Evolutionary conservation across 2,888 invertebrate genomes (phyloP), one percentile per base, ranked within the genome.

Genomic region (Fragum whitleyi): DNA sequence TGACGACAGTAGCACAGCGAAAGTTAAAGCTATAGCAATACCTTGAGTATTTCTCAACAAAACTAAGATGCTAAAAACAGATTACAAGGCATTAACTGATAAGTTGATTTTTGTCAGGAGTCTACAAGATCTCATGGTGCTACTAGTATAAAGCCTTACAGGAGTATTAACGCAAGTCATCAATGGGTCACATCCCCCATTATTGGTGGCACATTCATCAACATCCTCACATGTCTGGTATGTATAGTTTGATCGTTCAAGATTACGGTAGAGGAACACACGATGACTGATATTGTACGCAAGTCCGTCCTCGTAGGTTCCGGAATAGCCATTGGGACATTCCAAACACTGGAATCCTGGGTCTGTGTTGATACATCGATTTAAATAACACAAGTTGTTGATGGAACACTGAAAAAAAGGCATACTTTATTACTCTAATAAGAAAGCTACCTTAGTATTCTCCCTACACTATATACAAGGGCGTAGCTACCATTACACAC

Each of bases 171-270:
- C 69, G 77, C 91, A 91, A 11, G 79, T 75, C 55, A 88, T 79
- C 28, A 87, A 82, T 0, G 74, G 26, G 68, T 90, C 90, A 86
- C 91, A 91, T n/a, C 90, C 88, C 0, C 90, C 90, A 75, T 90
- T 88, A 68, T 89, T 73, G 0, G 51, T 69, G 9, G 76, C 70
- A 78, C 90, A 91, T 74, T 90, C 90, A 29, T 90, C 78, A 6
- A 88, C 61, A 71, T 90, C 90, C 7, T 83, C 67, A 72, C 90
- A 90, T 21, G 73, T 79, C 78, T 90, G 90, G 28, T 79, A 77
- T 11, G 77, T 77, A 2, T 74, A 61, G 42, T 77, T 77, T 11
- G 83, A 80, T 26, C 79, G 68, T n/a, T 78, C 76, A 7, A 72
- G 23, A 28, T 88, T 89, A 26, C 55, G 28, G 26, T 81, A 81